phyloP scores from a whole-genome alignment of 1,140 invertebrate genomes.

The Venturia canescens region DNA sequence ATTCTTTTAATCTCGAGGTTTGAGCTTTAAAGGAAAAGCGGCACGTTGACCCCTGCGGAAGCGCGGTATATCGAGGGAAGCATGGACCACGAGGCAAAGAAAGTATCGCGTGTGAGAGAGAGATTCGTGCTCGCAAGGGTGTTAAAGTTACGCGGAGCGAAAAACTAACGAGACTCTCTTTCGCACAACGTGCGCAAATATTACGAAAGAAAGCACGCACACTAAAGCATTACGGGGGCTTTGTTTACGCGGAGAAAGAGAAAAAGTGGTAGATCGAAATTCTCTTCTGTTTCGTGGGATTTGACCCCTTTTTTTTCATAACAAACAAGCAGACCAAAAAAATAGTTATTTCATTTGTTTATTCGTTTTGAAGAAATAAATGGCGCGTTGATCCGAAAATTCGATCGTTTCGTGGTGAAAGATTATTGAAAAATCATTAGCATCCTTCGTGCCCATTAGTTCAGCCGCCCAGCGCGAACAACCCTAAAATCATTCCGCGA shows the following conservation, averaged over 20 bases:
- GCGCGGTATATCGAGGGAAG: not conserved
- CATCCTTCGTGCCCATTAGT: not conserved
- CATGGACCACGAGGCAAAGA: not conserved
- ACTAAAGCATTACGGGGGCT: not conserved
- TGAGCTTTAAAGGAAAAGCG: not conserved
- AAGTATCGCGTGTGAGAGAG: constrained; percentile 15
- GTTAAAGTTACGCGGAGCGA: constrained; percentile 24
- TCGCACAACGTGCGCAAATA: not conserved
- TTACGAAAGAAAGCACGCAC: constrained; percentile 1
- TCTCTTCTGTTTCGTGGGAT: not conserved
- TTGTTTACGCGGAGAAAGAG: not conserved
- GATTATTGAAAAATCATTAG: not conserved
- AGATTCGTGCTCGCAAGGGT: constrained; percentile 2
- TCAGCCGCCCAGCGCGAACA: not conserved
- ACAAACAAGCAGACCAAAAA: not conserved
- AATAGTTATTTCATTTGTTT: not conserved
- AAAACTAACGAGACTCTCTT: constrained; percentile 34
- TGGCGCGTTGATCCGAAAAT: not conserved
- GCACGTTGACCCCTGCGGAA: constrained; percentile 13
- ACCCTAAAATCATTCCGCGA: not conserved
- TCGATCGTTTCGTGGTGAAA: not conserved
- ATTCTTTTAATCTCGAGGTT: constrained; percentile 18
- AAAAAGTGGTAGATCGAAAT: not conserved
- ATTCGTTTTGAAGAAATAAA: not conserved
- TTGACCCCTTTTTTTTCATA: not conserved